Percentiles rank a stretch among this genome's conserved stretches.
Evolutionary conservation across 2,797 vertebrate genomes (phyloP).

Genomic region (Streptopelia turtur): DNA sequence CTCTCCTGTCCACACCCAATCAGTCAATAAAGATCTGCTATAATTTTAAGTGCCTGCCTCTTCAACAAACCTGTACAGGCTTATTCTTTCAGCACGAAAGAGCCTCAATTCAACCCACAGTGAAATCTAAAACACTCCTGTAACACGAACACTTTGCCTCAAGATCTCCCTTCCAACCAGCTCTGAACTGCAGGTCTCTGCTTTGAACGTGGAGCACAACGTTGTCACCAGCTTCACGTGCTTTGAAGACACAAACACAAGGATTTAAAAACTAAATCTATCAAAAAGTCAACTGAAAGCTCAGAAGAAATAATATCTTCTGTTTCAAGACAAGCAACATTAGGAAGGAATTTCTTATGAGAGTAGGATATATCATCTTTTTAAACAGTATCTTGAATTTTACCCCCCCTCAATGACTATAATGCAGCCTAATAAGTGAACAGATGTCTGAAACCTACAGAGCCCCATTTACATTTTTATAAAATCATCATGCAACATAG

Average conservation of each 20-base stretch:
- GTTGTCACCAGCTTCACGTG: accelerated
- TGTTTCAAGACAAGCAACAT: background rate
- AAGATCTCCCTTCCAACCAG: background rate
- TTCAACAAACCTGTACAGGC: background rate
- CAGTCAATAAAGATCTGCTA: background rate
- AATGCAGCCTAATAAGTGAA: background rate
- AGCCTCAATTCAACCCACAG: background rate
- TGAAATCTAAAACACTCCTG: background rate
- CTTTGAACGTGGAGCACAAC: background rate
- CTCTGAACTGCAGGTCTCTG: background rate
- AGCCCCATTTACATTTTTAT: background rate
- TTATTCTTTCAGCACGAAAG: background rate
- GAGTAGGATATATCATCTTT: background rate
- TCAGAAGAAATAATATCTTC: background rate
- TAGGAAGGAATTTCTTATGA: background rate
- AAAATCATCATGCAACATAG: background rate
- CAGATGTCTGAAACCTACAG: background rate
- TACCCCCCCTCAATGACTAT: background rate
- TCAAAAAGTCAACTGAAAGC: background rate
- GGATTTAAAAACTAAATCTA: background rate
- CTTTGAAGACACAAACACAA: background rate
- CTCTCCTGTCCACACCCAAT: background rate
- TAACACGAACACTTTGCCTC: background rate
- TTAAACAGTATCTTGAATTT: background rate
- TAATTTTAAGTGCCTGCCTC: background rate